Conservation (phyloP, 2,113 vertebrate species). For the Nesospiza acunhae region DNA sequence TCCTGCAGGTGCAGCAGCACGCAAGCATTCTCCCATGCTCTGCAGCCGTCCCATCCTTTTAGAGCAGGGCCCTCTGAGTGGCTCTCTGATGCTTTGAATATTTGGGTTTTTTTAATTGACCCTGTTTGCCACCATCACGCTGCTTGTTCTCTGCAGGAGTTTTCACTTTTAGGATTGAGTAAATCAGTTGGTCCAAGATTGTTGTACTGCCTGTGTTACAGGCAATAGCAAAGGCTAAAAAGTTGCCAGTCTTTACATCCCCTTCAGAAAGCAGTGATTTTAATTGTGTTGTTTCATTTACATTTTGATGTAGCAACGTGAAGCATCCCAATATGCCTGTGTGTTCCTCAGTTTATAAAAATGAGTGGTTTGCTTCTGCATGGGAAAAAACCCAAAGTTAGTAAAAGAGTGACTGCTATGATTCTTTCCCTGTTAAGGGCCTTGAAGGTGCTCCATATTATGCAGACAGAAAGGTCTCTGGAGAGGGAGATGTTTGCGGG, state of each 20-base stretch:
- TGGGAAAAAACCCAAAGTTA: rapidly evolving
- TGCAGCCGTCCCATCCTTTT: background rate
- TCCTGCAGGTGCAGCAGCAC: constrained; percentile 34
- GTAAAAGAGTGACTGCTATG: background rate
- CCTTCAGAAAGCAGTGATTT: background rate
- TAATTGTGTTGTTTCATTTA: background rate
- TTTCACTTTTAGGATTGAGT: background rate
- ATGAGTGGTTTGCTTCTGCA: background rate
- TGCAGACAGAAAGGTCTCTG: background rate
- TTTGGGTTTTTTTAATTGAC: background rate
- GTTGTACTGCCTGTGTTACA: background rate
- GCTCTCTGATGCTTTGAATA: background rate
- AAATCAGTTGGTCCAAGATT: background rate
- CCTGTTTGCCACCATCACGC: background rate
- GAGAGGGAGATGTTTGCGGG: background rate
- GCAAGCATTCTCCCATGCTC: background rate
- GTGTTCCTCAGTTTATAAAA: background rate
- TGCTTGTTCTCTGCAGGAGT: background rate
- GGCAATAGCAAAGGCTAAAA: background rate
- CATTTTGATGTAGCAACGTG: background rate
- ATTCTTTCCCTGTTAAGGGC: background rate
- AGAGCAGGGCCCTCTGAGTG: background rate
- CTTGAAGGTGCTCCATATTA: background rate
- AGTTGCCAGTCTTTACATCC: background rate
- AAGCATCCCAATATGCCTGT: background rate